Conservation (phyloP, 2,888 invertebrate species). For the Callimorpha dominula region DNA sequence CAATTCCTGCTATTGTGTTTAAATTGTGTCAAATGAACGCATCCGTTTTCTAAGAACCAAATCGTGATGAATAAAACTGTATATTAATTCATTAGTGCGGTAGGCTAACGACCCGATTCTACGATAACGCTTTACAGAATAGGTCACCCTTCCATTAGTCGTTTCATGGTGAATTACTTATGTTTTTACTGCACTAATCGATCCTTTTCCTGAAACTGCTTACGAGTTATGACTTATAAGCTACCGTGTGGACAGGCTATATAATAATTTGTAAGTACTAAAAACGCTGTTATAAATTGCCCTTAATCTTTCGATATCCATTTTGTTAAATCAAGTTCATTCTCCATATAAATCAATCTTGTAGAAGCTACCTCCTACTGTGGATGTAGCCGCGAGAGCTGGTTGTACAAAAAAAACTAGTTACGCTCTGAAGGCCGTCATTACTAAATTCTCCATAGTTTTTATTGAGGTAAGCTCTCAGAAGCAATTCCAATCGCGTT, state of each 20-base stretch:
- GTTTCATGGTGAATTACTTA: conserved; percentile 19
- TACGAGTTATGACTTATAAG: not conserved
- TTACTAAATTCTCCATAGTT: conserved; percentile 78
- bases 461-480: conserved; percentile 66
- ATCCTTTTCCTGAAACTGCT: conserved; percentile 15
- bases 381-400: conserved; percentile 66
- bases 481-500: conserved; percentile 64
- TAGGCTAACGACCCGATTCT: conserved; percentile 24
- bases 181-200: conserved; percentile 14
- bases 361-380: conserved; percentile 62
- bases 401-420: conserved; percentile 68
- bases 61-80: conserved; percentile 38
- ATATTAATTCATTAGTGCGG: conserved; percentile 34
- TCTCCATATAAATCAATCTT: conserved; percentile 59
- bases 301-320: conserved; percentile 37
- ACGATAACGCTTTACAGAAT: conserved; percentile 32
- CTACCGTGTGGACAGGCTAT: not conserved
- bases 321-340: conserved; percentile 41
- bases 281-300: conserved; percentile 25
- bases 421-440: conserved; percentile 76
- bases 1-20: conserved; percentile 50
- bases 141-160: conserved; percentile 23
- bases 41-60: conserved; percentile 55
- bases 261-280: conserved; percentile 25
- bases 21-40: conserved; percentile 56